Conservation (phyloP, 2,797 vertebrate species). For the Tachyglossus aculeatus region DNA sequence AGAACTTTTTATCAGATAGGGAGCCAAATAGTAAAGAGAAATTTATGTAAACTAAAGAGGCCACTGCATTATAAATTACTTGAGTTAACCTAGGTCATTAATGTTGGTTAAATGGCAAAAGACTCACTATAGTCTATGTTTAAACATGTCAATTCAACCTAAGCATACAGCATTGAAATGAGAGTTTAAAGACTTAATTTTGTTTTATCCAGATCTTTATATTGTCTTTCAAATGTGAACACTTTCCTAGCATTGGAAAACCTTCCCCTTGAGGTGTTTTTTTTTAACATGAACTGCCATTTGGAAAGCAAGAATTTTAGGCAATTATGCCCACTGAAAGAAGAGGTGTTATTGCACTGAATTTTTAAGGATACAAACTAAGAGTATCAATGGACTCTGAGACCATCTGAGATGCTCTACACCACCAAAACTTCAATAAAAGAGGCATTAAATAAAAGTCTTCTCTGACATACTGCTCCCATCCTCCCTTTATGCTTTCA, state of each 20-base stretch:
- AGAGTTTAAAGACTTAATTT: conserved; percentile 56
- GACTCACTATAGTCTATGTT: conserved; percentile 49
- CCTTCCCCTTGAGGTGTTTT: not conserved
- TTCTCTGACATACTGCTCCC: too few species aligned
- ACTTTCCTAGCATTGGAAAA: conserved; percentile 26
- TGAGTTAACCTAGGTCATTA: conserved; percentile 56
- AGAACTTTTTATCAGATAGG: conserved; percentile 48
- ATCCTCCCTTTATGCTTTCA: too few species aligned
- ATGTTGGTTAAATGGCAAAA: conserved; percentile 63
- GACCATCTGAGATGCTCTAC: not conserved
- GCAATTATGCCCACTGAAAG: not conserved
- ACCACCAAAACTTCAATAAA: not conserved
- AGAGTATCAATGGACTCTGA: not conserved
- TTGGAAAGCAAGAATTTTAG: not conserved
- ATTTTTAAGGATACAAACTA: not conserved
- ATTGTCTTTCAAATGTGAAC: not conserved
- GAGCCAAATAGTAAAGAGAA: conserved; percentile 55
- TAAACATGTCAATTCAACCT: conserved; percentile 63
- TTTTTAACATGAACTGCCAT: not conserved
- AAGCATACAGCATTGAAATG: conserved; percentile 50
- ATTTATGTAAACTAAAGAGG: conserved; percentile 68
- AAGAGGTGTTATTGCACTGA: not conserved
- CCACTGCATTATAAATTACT: conserved; percentile 46
- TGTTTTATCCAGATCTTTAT: conserved; percentile 34
- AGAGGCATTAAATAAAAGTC: too few species aligned